Conservation (phyloP, 2,888 invertebrate genomes). For the Acanthococcus lagerstroemiae region DNA sequence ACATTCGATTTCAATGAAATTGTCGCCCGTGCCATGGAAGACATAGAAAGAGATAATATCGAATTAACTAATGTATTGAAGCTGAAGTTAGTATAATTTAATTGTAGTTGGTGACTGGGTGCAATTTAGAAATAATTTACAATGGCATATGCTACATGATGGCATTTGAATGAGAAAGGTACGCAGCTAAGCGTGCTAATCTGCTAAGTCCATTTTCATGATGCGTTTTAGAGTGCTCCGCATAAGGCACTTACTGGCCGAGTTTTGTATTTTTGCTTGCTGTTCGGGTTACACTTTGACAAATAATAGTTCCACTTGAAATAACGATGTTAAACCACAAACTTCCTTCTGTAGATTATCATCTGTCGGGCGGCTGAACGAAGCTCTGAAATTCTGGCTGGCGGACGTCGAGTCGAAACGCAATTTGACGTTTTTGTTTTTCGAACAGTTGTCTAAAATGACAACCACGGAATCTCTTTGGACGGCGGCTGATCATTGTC, state of each 20-base stretch:
- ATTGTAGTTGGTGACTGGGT: background rate
- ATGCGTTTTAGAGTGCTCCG: no score
- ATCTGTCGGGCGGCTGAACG: background rate
- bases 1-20: conserved; percentile 5
- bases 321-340: no score
- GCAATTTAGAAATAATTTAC: background rate
- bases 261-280: no score
- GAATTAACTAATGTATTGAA: background rate
- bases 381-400: conserved; percentile 10
- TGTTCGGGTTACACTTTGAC: no score
- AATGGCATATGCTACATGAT: background rate
- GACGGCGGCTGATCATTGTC: background rate
- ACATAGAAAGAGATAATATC: conserved; percentile 1
- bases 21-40: background rate
- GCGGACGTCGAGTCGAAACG: conserved; percentile 4
- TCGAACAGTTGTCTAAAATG: conserved; percentile 2
- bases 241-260: no score
- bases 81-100: background rate
- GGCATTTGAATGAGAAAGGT: no score
- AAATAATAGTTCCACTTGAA: no score
- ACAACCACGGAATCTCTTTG: background rate
- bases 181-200: no score
- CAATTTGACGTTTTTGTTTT: background rate
- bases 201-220: no score
- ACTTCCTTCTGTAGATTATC: conserved; percentile 1